Conservation (phyloP, 1,140 invertebrate species). For the Drosophila pectinifera region DNA sequence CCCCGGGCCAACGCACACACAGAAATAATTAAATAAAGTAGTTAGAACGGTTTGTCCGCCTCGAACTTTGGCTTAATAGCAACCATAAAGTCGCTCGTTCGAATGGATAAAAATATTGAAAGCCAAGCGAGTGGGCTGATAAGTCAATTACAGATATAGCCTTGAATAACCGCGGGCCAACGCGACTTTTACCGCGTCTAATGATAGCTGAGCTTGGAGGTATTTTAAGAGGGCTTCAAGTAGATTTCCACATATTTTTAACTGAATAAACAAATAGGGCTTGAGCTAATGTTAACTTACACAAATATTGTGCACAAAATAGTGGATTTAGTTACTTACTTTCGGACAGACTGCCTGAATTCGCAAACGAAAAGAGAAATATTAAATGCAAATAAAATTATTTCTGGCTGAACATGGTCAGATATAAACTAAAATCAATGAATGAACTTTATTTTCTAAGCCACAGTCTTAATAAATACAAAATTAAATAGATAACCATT, state of each 20-base stretch:
- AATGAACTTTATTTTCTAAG: too few relatives aligned
- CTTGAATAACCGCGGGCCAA: constrained; percentile 21
- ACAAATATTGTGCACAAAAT: background rate
- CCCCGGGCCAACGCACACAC: background rate
- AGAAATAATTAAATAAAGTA: constrained; percentile 31
- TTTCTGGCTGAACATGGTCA: too few relatives aligned
- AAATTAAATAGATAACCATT: background rate
- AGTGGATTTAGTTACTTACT: background rate
- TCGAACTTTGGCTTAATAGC: constrained; percentile 5
- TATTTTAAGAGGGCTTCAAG: constrained; percentile 1
- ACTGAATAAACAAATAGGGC: background rate
- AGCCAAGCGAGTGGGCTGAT: constrained; percentile 40
- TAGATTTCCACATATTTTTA: background rate
- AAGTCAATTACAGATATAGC: constrained; percentile 46
- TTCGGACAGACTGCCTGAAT: too few relatives aligned
- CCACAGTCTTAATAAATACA: background rate
- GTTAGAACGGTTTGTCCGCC: constrained; percentile 6
- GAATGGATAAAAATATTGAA: constrained; percentile 12
- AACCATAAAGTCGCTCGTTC: background rate
- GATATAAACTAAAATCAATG: too few relatives aligned
- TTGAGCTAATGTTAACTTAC: background rate
- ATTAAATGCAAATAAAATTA: too few relatives aligned
- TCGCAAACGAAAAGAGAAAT: background rate
- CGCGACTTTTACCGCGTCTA: constrained; percentile 24
- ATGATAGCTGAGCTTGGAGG: constrained; percentile 2